Base-by-base conservation (phyloP, 2,888 invertebrate genomes). In the Timema podura region DNA sequence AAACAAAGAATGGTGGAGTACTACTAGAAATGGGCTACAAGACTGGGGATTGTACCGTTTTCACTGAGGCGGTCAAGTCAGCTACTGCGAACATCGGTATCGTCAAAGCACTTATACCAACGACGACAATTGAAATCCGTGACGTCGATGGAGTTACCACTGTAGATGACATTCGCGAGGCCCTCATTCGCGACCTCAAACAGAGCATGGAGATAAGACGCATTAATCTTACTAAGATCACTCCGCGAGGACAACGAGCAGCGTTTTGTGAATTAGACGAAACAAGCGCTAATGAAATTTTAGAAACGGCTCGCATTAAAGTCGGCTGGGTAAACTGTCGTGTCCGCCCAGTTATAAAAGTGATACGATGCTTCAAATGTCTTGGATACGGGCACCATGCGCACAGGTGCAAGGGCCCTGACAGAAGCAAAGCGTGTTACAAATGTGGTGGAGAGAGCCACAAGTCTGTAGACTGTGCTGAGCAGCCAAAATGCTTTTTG, bases 101-200 rank as follows among this genome's bases (percentile, higher is more conserved):
- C 51, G 30, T 30, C 30, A 30, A 30, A 30, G 30, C 30, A 3
- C 30, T 30, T 30, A 30, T 30, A 30, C 30, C 46, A 45, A 68
- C 64, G 30, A 59, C 54, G 48, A 44, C 46, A 11, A 16, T 44
- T 57, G 48, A 47, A 65, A 46, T 51, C 11, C 51, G 1, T n/a
- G 84, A 83, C 65, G 83, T 74, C 59, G 71, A 73, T 68, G 54
- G 54, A 61, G 76, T 74, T 48, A 16, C 65, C 8, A 65, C 68
- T 65, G 49, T 48, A 71, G 48, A 65, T 68, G 51, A 51, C n/a
- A 51, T 11, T n/a, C n/a, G 1, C 2, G 11, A 30, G 3, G 30
- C 30, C 30, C 30, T 51, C 11, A 1, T 13, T 13, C 51, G 51
- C n/a, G 51, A 51, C 51, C n/a, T 51, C n/a, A 51, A 11, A 11